Evolutionary conservation across 2,888 invertebrate species (phyloP), one percentile per base, ranked within the genome.

Genomic region (Leptogaster cylindrica): DNA sequence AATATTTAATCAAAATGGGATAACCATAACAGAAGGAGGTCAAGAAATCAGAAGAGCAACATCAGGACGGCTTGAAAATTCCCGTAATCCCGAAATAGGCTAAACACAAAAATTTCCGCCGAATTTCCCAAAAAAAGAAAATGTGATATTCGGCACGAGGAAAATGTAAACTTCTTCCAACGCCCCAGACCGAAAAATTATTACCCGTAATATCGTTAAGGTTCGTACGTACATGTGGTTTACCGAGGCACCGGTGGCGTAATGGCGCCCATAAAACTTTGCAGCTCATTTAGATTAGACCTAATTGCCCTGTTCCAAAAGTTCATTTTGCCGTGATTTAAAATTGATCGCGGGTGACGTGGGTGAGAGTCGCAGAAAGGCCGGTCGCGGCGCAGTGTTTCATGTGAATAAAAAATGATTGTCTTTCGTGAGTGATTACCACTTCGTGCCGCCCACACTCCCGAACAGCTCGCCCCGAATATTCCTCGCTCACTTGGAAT

Each of bases 401-500:
- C 23, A 31, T 31, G 25, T 12, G 44, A 61, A 41, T 46, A 23
- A 55, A 65, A 55, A 55, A 46, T 41, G 55, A 65, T 65, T 68
- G 46, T 63, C 46, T 52, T 68, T 55, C 65, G 55, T 65, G 65
- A 65, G 65, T 65, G 68, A 68, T 68, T 68, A 65, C 63, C 25
- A 55, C 65, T 36, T 55, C 55, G 46, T 68, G 46, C 55, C 68
- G 31, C 46, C 44, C 46, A 28, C 52, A n/a, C 27, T 50, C 20
- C 5, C 50, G 0, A 50, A 10, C 4, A n/a, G 3, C 16, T 12
- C 50, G 14, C 50, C 39, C 4, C 7, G 7, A 39, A 8, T n/a
- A 16, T 46, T 46, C 20, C 7, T 5, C 46, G 46, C n/a, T 25
- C 20, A 25, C 4, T 6, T 8, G 20, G 46, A 46, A 46, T 46